Conservation (phyloP, 2,113 vertebrate species). For the Pseudolaguvia tuberculata region DNA sequence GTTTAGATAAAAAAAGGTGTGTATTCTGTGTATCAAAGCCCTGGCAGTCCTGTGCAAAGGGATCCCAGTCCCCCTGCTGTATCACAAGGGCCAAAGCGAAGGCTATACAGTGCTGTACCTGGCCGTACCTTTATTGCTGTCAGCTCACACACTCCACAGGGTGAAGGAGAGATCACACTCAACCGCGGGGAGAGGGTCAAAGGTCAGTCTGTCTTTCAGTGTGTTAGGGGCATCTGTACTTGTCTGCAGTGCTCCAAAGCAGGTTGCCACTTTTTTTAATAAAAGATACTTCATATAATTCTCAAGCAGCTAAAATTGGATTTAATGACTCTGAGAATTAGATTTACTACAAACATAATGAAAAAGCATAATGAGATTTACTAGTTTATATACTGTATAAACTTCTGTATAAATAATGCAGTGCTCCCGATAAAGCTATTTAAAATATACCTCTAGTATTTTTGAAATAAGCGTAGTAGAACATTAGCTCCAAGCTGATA, state of each 20-base stretch:
- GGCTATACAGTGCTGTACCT: constrained; percentile 90
- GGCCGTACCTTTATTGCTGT: constrained; percentile 90
- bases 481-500: neutral
- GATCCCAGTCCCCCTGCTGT: constrained; percentile 71
- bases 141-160: constrained; percentile 83
- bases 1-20: neutral
- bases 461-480: neutral
- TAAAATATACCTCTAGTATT: neutral
- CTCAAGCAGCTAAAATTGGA: neutral
- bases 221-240: neutral
- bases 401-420: neutral
- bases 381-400: neutral
- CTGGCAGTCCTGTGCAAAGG: constrained; percentile 67
- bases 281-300: neutral
- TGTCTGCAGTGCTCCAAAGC: constrained; percentile 2
- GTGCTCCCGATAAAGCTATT: too few species aligned
- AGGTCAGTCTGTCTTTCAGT: constrained; percentile 68
- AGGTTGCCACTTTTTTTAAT: constrained; percentile 1
- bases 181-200: constrained; percentile 92
- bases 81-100: constrained; percentile 82
- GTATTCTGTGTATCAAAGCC: constrained; percentile 63
- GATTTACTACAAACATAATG: neutral
- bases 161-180: constrained; percentile 87
- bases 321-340: neutral
- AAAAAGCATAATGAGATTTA: neutral